phyloP scores from a whole-genome alignment of 2,113 vertebrate species.

The Mirza zaza region DNA sequence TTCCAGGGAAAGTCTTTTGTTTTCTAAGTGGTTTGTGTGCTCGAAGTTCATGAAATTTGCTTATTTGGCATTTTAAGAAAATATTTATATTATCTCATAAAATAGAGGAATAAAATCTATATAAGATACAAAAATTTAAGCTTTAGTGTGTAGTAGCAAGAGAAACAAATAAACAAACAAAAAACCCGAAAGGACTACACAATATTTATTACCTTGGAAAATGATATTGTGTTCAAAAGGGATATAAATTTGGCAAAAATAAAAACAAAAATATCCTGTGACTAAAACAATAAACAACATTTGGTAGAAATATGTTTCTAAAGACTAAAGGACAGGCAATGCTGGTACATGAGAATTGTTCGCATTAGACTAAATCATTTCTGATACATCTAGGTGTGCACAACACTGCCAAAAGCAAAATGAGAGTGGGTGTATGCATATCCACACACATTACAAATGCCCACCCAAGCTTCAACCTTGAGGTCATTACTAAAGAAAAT shows the following conservation, averaged over 20 bases:
- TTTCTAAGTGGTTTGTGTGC: not conserved
- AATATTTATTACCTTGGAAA: not conserved
- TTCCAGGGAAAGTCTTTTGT: not conserved
- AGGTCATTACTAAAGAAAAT: not conserved
- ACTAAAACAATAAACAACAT: not conserved
- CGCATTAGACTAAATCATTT: not conserved
- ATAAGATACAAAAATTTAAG: not conserved
- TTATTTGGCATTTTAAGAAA: not conserved
- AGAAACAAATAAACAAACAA: not conserved
- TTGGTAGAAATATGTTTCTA: not conserved
- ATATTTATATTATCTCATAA: not conserved
- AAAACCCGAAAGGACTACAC: not conserved
- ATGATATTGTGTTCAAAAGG: not conserved
- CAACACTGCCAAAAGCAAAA: not conserved
- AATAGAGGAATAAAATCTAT: not conserved
- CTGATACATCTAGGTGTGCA: not conserved
- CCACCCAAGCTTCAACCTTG: not conserved
- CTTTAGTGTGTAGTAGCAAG: not conserved
- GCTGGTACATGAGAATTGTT: not conserved
- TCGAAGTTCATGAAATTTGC: not conserved
- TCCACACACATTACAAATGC: not conserved
- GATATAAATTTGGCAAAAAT: not conserved
- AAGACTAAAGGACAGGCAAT: not conserved
- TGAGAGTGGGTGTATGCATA: rapidly evolving
- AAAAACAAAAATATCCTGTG: not conserved